Percentiles rank a stretch among this genome's conserved stretches.
These are phyloP conservation scores for Glyptemys insculpta DNA, from an alignment of 2,797 vertebrate genomes.

Conservation along the genomic window DNA sequence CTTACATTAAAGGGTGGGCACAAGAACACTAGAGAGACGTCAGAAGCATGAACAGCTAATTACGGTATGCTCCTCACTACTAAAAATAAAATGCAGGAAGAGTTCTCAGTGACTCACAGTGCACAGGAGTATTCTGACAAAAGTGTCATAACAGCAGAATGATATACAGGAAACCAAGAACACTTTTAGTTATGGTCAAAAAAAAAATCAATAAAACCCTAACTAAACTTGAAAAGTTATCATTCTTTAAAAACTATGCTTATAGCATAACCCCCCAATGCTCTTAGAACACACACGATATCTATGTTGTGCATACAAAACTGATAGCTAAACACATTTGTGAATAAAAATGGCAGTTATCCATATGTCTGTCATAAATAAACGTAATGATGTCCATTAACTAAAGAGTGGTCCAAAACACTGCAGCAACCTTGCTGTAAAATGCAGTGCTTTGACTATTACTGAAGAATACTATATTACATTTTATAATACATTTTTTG, in stretches of 20 bases:
- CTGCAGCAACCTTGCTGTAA: not conserved
- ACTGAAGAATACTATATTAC: not conserved
- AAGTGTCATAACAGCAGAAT: constrained; percentile 8
- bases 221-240: constrained; percentile 37
- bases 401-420: not conserved
- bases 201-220: not conserved
- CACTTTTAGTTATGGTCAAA: constrained; percentile 27
- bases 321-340: not conserved
- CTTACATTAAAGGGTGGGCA: not conserved
- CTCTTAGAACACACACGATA: too few relatives aligned
- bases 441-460: rapidly evolving
- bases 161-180: not conserved
- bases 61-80: not conserved
- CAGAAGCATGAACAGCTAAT: not conserved
- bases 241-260: constrained; percentile 31
- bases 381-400: not conserved
- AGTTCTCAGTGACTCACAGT: constrained; percentile 16
- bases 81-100: constrained; percentile 53
- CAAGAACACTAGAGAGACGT: not conserved
- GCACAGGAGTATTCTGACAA: constrained; percentile 35
- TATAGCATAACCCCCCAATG: not conserved
- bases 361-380: not conserved
- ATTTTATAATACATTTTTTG: not conserved
- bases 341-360: not conserved
- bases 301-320: not conserved